Conservation (phyloP, 2,113 vertebrate species). For the Ptilonorhynchus violaceus region DNA sequence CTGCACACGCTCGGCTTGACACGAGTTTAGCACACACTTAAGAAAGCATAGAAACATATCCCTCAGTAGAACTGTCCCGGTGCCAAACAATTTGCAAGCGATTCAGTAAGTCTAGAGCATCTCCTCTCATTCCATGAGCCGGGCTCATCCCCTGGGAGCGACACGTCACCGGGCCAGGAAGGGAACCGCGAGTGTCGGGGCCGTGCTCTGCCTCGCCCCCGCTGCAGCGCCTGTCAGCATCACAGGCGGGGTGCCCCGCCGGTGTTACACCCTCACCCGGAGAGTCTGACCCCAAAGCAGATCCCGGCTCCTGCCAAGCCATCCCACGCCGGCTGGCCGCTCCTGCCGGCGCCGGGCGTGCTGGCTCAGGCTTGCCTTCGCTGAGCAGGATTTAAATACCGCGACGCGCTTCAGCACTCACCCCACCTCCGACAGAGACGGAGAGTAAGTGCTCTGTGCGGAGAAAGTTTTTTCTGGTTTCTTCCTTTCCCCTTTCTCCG, state of each 20-base stretch:
- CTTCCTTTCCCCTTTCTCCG: background rate
- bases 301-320: background rate
- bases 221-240: rapidly evolving
- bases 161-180: background rate
- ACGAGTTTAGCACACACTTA: background rate
- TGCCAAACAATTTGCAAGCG: background rate
- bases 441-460: background rate
- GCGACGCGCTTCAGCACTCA: background rate
- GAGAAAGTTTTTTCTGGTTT: background rate
- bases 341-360: background rate
- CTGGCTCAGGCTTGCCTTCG: background rate
- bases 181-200: rapidly evolving
- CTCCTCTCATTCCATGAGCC: rapidly evolving
- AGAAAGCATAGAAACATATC: background rate
- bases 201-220: background rate
- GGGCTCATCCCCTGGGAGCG: background rate
- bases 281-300: background rate
- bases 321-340: background rate
- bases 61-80: background rate
- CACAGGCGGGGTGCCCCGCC: rapidly evolving
- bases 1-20: background rate
- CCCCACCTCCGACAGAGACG: background rate
- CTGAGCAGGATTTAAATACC: background rate
- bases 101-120: background rate
- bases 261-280: background rate